phyloP scores from a whole-genome alignment of 2,113 vertebrate genomes.

The Oncorhynchus clarkii region DNA sequence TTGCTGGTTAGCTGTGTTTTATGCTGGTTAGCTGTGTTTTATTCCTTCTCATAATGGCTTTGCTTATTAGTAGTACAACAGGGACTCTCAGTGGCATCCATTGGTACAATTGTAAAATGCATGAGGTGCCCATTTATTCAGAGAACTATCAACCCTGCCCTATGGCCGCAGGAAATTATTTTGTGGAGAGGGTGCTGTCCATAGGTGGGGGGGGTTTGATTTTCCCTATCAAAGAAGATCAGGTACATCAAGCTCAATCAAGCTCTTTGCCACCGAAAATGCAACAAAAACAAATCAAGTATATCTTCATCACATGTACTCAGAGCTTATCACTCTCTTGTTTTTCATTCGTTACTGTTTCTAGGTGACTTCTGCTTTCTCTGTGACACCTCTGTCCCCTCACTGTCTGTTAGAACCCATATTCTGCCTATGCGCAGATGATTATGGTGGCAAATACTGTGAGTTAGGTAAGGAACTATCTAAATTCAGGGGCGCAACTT shows the following conservation, averaged over 20 bases:
- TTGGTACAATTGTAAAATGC: not conserved
- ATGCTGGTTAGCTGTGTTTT: no score
- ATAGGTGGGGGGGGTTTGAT: not conserved
- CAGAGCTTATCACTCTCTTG: not conserved
- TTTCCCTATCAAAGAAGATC: not conserved
- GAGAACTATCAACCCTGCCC: no score
- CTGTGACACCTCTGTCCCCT: slow-evolving; percentile 46
- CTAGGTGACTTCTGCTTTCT: slow-evolving; percentile 51
- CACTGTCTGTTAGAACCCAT: slow-evolving; percentile 19
- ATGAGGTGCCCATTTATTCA: no score
- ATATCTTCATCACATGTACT: not conserved
- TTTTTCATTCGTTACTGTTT: not conserved
- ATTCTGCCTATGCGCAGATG: slow-evolving; percentile 58
- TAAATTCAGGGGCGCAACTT: no score
- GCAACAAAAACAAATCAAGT: not conserved
- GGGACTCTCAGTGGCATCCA: slow-evolving; percentile 15
- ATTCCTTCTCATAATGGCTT: no score
- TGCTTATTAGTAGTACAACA: slow-evolving; percentile 6
- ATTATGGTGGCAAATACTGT: slow-evolving; percentile 55
- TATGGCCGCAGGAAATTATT: not conserved
- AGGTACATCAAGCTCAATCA: not conserved
- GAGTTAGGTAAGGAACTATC: slow-evolving; percentile 50
- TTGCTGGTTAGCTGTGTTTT: no score
- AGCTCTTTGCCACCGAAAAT: not conserved
- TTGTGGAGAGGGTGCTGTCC: not conserved